These are phyloP conservation scores for Eulithis testata DNA, from an alignment of 2,888 invertebrate species.

Conservation along the genomic window DNA sequence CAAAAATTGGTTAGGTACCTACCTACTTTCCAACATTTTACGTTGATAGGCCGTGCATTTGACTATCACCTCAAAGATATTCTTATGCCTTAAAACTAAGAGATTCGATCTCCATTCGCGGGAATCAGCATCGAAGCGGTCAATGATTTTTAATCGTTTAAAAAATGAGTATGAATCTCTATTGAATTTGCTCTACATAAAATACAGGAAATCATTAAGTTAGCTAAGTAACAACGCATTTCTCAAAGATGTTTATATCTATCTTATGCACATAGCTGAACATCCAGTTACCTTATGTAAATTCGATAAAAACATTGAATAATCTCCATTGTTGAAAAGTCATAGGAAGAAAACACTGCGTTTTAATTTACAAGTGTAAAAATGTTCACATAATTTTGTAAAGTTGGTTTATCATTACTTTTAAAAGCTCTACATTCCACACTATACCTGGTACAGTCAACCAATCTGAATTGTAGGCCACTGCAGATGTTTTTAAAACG, in stretches of 20 bases:
- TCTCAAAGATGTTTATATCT: neutral
- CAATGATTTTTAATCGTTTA: too few relatives aligned
- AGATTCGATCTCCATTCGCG: too few relatives aligned
- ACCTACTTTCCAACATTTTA: neutral
- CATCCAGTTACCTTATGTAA: slow-evolving; percentile 24
- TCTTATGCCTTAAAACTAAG: too few relatives aligned
- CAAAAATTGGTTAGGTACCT: too few relatives aligned
- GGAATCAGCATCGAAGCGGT: too few relatives aligned
- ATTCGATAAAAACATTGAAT: slow-evolving; percentile 21
- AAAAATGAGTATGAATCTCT: too few relatives aligned
- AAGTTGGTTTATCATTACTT: neutral
- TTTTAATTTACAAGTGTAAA: slow-evolving; percentile 18
- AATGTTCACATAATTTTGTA: slow-evolving; percentile 11
- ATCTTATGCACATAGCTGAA: slow-evolving; percentile 15
- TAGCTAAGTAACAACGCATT: neutral
- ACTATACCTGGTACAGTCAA: neutral
- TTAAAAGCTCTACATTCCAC: neutral
- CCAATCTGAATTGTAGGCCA: neutral
- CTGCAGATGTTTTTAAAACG: too few relatives aligned
- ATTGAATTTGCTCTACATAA: neutral
- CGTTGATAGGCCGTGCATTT: too few relatives aligned
- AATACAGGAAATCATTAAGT: neutral
- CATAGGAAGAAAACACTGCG: slow-evolving; percentile 20
- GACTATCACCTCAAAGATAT: too few relatives aligned
- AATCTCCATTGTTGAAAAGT: slow-evolving; percentile 27